These are phyloP conservation scores for Caenorhabditis virilis DNA, from an alignment of 2,888 invertebrate genomes.

Conservation along the genomic window DNA sequence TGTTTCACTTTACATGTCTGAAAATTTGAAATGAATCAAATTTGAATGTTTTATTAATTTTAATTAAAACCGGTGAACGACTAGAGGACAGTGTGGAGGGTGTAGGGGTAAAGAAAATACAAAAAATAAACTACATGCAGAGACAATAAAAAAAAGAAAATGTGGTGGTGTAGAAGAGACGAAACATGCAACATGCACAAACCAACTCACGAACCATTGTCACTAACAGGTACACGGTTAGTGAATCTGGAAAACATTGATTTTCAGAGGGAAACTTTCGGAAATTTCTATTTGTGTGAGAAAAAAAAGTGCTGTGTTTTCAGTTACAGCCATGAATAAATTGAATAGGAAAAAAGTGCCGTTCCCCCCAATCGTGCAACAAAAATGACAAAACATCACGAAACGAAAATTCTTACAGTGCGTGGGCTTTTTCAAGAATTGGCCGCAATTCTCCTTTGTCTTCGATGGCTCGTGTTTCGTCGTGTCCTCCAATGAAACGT, in stretches of 20 bases:
- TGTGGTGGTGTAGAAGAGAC: too few relatives aligned
- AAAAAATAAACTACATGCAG: not conserved
- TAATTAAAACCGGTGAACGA: not conserved
- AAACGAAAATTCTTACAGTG: slow-evolving; percentile 29
- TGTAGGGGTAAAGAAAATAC: not conserved
- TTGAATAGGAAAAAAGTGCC: too few relatives aligned
- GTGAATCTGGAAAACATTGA: slow-evolving; percentile 37
- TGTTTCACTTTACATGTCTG: too few relatives aligned
- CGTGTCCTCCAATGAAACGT: slow-evolving; percentile 53
- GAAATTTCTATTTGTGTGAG: too few relatives aligned
- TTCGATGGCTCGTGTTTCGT: slow-evolving; percentile 44
- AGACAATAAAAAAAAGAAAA: not conserved
- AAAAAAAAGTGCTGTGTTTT: too few relatives aligned
- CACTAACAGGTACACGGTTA: slow-evolving; percentile 39
- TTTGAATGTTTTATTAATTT: too few relatives aligned
- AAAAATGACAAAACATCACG: not conserved
- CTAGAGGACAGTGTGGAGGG: not conserved
- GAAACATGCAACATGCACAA: not conserved
- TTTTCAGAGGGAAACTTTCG: too few relatives aligned
- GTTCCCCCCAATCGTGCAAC: too few relatives aligned
- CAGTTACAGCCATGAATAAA: too few relatives aligned
- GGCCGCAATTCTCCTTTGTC: slow-evolving; percentile 43
- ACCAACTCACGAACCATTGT: slow-evolving; percentile 40
- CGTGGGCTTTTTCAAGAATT: slow-evolving; percentile 43
- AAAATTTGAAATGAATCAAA: too few relatives aligned